Base-by-base conservation (phyloP, 1,140 invertebrate species). In the Xylocopa sonorina region DNA sequence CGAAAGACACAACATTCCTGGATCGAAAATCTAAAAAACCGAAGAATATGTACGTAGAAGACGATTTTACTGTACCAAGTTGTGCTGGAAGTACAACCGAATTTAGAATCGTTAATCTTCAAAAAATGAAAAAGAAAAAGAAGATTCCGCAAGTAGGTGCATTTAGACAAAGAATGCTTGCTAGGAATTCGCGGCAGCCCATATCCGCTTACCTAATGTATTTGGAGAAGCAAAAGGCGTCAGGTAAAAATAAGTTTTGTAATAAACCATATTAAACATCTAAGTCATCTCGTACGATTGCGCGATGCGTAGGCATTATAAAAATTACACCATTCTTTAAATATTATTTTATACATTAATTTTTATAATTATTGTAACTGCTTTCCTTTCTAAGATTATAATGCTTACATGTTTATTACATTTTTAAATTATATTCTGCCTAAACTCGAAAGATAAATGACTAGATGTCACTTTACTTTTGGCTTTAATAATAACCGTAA, bases 111-210 rank as follows among this genome's bases (percentile, higher is more conserved):
- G 51, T 85, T 4, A 85, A 86, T 50, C 16, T 91, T 24, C 21
- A 82, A 3, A 88, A 87, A 32, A 10, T 63, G 0, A 83, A 63
- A 12, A 87, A 86, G 38, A 67, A 76, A 7, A 79, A 79, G 38
- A 81, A 78, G 29, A 27, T 18, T 21, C 1, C n/a, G 1, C 43
- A 51, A 0, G 55, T 55, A 29, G 3, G 34, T 29, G 79, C 48
- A 2, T 90, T 90, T 38, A 82, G 84, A 5, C 75, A 88, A 50
- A 86, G 38, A n/a, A 87, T 90, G 80, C 58, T 91, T 0, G 14
- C 62, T n/a, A 82, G 81, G 48, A 90, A 89, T 74, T 1, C 38
- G 1, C 83, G 90, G 16, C 74, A 88, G 41, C 80, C 84, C 3
- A 60, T 82, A 3, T 83, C 85, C 0, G 58, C 82, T 3, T 89